These are phyloP conservation scores for Colaptes auratus DNA, from an alignment of 2,113 vertebrate species.

Conservation along the genomic window DNA sequence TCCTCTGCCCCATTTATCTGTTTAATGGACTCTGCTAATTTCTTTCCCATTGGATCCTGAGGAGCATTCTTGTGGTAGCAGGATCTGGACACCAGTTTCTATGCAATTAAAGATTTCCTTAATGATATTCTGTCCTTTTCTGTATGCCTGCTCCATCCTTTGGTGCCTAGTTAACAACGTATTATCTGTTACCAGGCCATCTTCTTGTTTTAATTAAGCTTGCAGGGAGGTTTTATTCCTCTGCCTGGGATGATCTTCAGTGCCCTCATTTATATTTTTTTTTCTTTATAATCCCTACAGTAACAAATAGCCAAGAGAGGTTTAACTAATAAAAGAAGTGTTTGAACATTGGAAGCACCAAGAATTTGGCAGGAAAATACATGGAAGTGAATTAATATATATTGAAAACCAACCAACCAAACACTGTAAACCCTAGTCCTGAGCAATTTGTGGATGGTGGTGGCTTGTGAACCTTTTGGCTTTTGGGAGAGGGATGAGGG, in stretches of 20 bases:
- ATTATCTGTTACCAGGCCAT: not conserved
- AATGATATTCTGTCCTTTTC: not conserved
- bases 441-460: not conserved
- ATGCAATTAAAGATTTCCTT: not conserved
- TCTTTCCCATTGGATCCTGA: not conserved
- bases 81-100: not conserved
- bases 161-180: not conserved
- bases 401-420: not conserved
- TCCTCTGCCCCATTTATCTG: not conserved
- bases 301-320: not conserved
- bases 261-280: constrained; percentile 9
- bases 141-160: not conserved
- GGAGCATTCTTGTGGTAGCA: not conserved
- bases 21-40: not conserved
- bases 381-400: fast-evolving
- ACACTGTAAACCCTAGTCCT: not conserved
- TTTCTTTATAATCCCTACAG: not conserved
- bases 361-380: not conserved
- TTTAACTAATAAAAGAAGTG: not conserved
- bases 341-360: not conserved
- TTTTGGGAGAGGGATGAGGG: not conserved
- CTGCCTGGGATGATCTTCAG: not conserved
- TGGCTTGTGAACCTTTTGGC: not conserved
- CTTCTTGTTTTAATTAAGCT: constrained; percentile 15
- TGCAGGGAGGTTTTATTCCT: constrained; percentile 13